phyloP scores from a whole-genome alignment of 30 jellyfish, hydroid and myxozoan genomes.

The Aurelia aurita region DNA sequence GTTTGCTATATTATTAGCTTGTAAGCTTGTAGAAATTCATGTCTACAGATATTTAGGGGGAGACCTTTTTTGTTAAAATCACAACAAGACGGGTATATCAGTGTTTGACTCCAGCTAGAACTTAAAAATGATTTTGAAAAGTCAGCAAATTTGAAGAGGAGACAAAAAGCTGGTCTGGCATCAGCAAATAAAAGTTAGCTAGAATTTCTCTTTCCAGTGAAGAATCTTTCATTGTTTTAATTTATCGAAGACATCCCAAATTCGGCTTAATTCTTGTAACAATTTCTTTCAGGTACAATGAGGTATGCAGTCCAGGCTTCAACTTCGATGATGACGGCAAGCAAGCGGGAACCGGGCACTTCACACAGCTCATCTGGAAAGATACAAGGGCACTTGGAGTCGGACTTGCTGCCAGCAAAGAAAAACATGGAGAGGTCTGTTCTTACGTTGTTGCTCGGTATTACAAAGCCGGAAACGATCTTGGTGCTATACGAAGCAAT shows the following conservation, averaged over 20 bases:
- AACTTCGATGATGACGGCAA: conserved; percentile 69
- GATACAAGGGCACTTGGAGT: conserved; percentile 84
- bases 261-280: background rate
- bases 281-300: conserved; percentile 82
- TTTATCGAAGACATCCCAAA: background rate
- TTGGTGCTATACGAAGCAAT: conserved; percentile 72
- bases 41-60: too few relatives aligned
- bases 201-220: background rate
- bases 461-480: conserved; percentile 87
- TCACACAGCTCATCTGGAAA: conserved; percentile 95
- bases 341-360: conserved; percentile 96
- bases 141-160: too few relatives aligned
- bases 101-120: too few relatives aligned
- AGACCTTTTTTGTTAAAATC: too few relatives aligned
- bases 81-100: too few relatives aligned
- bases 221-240: background rate
- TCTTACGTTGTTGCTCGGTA: conserved; percentile 96
- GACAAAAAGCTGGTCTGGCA: too few relatives aligned
- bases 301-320: conserved; percentile 96
- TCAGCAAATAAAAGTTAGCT: too few relatives aligned
- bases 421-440: conserved; percentile 80
- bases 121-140: too few relatives aligned
- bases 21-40: too few relatives aligned
- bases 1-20: too few relatives aligned
- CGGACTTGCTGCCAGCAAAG: conserved; percentile 93